Evolutionary conservation across 1,140 invertebrate genomes (phyloP), one percentile per base, ranked within the genome.

Genomic region (Danaus plexippus): DNA sequence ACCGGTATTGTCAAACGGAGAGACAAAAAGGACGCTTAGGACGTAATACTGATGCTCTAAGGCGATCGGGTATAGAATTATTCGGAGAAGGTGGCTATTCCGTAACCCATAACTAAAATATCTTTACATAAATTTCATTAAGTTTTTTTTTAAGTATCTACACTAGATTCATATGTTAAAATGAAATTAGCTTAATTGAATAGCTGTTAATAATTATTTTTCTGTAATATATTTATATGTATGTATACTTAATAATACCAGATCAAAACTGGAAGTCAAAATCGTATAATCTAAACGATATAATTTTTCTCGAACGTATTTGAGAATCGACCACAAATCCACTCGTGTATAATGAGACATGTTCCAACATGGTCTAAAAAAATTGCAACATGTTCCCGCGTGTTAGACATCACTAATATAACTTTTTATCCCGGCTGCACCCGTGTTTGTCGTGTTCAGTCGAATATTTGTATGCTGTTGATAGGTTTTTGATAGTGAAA

Each of bases 1-100:
- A 68, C 63, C 54, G 63, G 63, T 61, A 69, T 70, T 73, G 70
- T 70, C 57, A 65, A 55, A 65, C 59, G 54, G 64, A 61, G 59
- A 11, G 58, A 64, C 63, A 71, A 74, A 73, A 74, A 71, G 57
- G 59, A 61, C 59, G 52, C 62, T 65, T 66, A 69, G 52, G 53
- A 64, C 48, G 46, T 61, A 68, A 67, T 66, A 67, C 64, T 48
- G 50, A 69, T 61, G 50, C 57, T 66, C 51, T 54, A 61, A 57
- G 56, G 45, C 51, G 22, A 41, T 32, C 55, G 12, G 42, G 52
- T 48, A 55, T 61, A 51, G 53, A 45, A 61, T 61, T 55, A 61
- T 55, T 55, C 52, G 1, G 47, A 48, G 40, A 13, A 49, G 52
- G 52, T 9, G 18, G 9, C 32, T 52, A 61, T 65, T 52, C 11